Conservation (phyloP, 2,797 vertebrate genomes). For the Hozukius guyotensis region DNA sequence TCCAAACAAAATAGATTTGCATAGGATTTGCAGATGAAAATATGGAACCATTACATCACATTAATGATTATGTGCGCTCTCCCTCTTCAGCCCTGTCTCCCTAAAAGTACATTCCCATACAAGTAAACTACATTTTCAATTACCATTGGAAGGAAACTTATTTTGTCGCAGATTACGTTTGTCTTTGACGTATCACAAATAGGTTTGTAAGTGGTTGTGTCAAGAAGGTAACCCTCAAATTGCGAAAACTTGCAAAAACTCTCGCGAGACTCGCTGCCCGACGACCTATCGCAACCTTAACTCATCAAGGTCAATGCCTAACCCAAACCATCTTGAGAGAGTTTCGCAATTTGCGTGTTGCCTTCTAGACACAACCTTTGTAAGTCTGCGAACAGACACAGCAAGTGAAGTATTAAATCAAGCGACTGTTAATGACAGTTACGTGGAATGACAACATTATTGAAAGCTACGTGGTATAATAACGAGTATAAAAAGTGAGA, state of each 20-base stretch:
- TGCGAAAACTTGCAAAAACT: background rate
- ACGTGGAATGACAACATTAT: too few species aligned
- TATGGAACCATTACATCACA: background rate
- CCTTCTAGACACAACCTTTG: too few species aligned
- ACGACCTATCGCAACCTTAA: background rate
- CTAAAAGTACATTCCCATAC: too few species aligned
- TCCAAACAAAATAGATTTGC: background rate
- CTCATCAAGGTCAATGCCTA: background rate
- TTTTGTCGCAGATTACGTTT: background rate
- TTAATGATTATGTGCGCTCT: background rate
- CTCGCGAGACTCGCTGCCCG: background rate
- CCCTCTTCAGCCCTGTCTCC: too few species aligned
- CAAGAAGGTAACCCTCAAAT: background rate
- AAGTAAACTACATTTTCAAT: too few species aligned
- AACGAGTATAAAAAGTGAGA: too few species aligned
- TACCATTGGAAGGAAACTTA: too few species aligned
- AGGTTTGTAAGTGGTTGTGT: background rate
- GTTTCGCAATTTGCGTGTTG: too few species aligned
- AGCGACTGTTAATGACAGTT: too few species aligned
- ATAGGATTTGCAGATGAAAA: background rate
- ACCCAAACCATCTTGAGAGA: background rate
- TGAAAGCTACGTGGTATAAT: too few species aligned
- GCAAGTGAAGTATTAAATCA: too few species aligned
- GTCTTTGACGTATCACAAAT: background rate
- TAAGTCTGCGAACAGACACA: too few species aligned